Evolutionary conservation across 2,113 vertebrate species (phyloP), one percentile per base, ranked within the genome.

Genomic region (Notechis scutatus): DNA sequence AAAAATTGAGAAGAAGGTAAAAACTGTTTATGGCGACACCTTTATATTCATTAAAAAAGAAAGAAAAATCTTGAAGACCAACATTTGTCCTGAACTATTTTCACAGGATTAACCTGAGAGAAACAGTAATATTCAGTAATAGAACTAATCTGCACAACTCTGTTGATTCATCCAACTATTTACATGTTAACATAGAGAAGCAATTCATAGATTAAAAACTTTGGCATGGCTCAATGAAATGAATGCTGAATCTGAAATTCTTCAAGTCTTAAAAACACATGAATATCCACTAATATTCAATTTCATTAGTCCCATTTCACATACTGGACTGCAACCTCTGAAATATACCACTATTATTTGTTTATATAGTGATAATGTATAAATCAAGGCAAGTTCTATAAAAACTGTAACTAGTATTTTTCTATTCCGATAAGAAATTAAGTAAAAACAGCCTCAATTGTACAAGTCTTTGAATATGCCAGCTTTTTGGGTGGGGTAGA

Each of bases 11-110:
- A 2, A 56, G 9, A 2, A 90, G 21, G 55, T 89, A 91, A 47
- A 23, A 91, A 52, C 50, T 59, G 91, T 74, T 94, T 94, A 85
- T 88, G 23, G 91, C 94, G 39, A 81, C 45, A 61, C 81, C 29
- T 26, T 92, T 81, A 92, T 88, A 0, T 0, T 90, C 88, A 89
- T 92, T 55, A 81, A 81, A 81, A 81, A 5, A 64, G 10, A 20
- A 8, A 8, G 56, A 92, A 95, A 94, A 50, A 85, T 88, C 91
- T 74, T 90, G 91, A 96, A 96, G 57, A 88, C 23, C 95, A 95
- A 11, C 14, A 54, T 55, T 57, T 95, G 54, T 93, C 0, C 91
- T 29, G 34, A 89, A 15, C n/a, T 56, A 64, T 74, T 88, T 88
- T 87, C 57, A 64, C 23, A 74, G 8, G 86, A 29, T 88, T 74